These are phyloP conservation scores for Gobio gobio DNA, from an alignment of 2,113 vertebrate species.

Conservation along the genomic window DNA sequence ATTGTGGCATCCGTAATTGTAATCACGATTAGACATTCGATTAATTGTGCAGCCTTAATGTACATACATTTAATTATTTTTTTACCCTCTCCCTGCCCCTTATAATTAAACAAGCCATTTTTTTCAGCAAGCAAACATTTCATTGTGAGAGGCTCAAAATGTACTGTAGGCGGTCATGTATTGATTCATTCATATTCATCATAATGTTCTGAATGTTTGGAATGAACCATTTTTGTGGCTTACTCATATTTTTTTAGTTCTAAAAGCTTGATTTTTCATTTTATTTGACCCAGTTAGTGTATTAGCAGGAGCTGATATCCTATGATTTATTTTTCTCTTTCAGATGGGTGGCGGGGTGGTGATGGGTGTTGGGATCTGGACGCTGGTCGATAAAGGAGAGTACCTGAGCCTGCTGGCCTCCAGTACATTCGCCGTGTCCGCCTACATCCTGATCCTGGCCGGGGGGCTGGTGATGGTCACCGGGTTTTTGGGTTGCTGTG, in stretches of 20 bases:
- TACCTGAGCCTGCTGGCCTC: slow-evolving; percentile 84
- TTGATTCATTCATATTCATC: not conserved
- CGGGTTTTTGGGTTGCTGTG: slow-evolving; percentile 84
- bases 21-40: no score
- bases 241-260: not conserved
- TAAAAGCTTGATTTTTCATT: not conserved
- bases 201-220: not conserved
- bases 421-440: slow-evolving; percentile 82
- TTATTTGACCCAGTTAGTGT: not conserved
- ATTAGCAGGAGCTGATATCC: not conserved
- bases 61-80: no score
- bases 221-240: not conserved
- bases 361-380: slow-evolving; percentile 84
- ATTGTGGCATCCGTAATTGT: no score
- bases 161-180: not conserved
- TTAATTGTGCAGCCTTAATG: no score
- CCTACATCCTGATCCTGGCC: slow-evolving; percentile 84
- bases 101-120: no score
- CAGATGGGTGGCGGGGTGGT: slow-evolving; percentile 82
- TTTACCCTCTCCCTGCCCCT: no score
- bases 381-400: slow-evolving; percentile 83
- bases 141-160: not conserved
- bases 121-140: not conserved
- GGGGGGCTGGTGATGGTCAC: slow-evolving; percentile 84
- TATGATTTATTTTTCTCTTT: slow-evolving; percentile 41